Conservation (phyloP, 2,888 invertebrate species). For the Apamea sordens region DNA sequence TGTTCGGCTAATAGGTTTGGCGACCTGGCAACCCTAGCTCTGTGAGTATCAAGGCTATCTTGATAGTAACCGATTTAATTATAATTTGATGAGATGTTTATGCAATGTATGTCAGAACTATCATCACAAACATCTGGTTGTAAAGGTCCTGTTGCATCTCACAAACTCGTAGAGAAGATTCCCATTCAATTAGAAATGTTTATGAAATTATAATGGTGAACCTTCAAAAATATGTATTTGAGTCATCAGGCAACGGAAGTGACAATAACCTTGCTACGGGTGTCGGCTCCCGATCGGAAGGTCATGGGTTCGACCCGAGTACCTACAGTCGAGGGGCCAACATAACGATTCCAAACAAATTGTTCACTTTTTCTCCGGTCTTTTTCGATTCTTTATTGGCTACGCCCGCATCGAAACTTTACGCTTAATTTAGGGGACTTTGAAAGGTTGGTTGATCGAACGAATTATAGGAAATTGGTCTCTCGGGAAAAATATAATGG, state of each 20-base stretch:
- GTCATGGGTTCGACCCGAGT: conserved; percentile 47
- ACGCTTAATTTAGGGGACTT: conserved; percentile 44
- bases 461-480: conserved; percentile 22
- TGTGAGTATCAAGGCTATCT: conserved; percentile 36
- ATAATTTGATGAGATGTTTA: conserved; percentile 15
- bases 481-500: not conserved
- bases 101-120: conserved; percentile 23
- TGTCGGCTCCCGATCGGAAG: conserved; percentile 49
- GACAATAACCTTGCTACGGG: conserved; percentile 62
- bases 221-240: conserved; percentile 25
- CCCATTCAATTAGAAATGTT: not conserved
- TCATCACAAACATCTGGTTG: not conserved
- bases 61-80: conserved; percentile 21
- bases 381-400: conserved; percentile 28
- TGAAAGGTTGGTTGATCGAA: conserved; percentile 36
- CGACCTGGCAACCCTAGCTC: too few relatives aligned
- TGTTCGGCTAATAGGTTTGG: too few relatives aligned
- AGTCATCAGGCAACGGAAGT: conserved; percentile 56
- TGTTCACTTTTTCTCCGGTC: conserved; percentile 12
- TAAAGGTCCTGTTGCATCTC: not conserved
- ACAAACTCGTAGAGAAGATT: too few relatives aligned
- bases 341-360: conserved; percentile 32
- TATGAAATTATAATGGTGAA: not conserved
- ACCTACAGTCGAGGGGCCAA: conserved; percentile 40
- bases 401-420: conserved; percentile 45